Percentiles rank a stretch among this genome's conserved stretches.
Conservation (phyloP, 2,797 vertebrate genomes). For the Leptodactylus fallax region DNA sequence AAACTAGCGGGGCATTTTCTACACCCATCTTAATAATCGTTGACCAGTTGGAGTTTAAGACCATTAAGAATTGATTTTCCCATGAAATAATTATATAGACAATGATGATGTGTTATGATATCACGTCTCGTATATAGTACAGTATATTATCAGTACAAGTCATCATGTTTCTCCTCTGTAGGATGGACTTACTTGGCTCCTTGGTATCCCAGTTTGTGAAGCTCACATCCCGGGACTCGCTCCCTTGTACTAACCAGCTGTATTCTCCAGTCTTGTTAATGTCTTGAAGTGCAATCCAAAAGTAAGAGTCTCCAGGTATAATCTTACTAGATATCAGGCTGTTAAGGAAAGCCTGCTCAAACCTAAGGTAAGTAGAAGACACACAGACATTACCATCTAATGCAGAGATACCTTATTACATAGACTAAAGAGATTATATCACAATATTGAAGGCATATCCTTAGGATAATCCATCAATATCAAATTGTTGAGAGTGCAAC, state of each 20-base stretch:
- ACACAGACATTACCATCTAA: neutral
- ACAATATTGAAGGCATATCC: too few species aligned
- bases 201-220: constrained; percentile 91
- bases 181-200: constrained; percentile 84
- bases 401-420: neutral
- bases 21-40: too few species aligned
- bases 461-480: too few species aligned
- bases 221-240: constrained; percentile 70
- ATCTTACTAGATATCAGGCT: constrained; percentile 81
- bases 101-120: neutral
- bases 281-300: constrained; percentile 90
- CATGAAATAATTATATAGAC: too few species aligned
- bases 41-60: too few species aligned
- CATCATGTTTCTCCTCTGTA: neutral
- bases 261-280: constrained; percentile 81
- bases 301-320: constrained; percentile 76
- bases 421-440: too few species aligned
- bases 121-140: neutral
- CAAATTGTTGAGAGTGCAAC: too few species aligned
- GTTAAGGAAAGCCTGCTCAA: constrained; percentile 93
- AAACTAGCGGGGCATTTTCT: too few species aligned
- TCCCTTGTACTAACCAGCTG: constrained; percentile 78
- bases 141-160: neutral
- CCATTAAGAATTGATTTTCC: too few species aligned
- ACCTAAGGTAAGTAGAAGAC: constrained; percentile 75